These are phyloP conservation scores for Campoletis sonorensis DNA, from an alignment of 1,140 invertebrate genomes.

Conservation along the genomic window DNA sequence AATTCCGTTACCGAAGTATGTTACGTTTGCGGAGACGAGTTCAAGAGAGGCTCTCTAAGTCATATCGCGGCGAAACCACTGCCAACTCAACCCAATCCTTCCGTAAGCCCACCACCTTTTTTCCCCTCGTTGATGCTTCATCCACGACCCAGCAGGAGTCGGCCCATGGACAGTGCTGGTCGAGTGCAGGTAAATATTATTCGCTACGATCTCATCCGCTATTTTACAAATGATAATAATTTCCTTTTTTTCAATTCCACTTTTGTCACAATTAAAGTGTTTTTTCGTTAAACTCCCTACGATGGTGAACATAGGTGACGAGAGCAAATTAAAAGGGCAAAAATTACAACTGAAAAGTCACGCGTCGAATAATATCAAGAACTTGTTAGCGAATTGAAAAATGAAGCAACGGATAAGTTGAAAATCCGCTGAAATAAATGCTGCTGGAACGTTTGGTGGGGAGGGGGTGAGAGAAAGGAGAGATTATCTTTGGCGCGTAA, in stretches of 20 bases:
- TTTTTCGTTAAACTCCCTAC: too few relatives aligned
- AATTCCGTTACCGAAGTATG: conserved; percentile 92
- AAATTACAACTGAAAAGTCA: too few relatives aligned
- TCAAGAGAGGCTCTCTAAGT: conserved; percentile 85
- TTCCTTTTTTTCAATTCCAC: too few relatives aligned
- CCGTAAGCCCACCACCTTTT: conserved; percentile 81
- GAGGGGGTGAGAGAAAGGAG: not conserved
- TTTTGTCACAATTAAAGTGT: too few relatives aligned
- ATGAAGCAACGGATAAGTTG: too few relatives aligned
- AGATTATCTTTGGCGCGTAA: not conserved
- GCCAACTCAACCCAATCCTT: conserved; percentile 70
- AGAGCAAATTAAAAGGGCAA: too few relatives aligned
- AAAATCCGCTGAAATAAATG: too few relatives aligned
- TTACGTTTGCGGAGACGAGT: conserved; percentile 93
- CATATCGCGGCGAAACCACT: conserved; percentile 80
- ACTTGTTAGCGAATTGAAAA: too few relatives aligned
- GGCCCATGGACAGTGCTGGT: conserved; percentile 89
- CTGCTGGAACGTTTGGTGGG: not conserved
- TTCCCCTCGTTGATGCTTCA: conserved; percentile 91
- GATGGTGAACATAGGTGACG: too few relatives aligned
- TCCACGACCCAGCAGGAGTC: conserved; percentile 87
- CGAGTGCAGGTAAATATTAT: conserved; percentile 78
- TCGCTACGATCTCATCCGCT: not conserved
- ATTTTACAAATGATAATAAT: too few relatives aligned
- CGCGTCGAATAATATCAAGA: too few relatives aligned